phyloP scores from a whole-genome alignment of 2,888 invertebrate species.

The Pandemis heparana region DNA sequence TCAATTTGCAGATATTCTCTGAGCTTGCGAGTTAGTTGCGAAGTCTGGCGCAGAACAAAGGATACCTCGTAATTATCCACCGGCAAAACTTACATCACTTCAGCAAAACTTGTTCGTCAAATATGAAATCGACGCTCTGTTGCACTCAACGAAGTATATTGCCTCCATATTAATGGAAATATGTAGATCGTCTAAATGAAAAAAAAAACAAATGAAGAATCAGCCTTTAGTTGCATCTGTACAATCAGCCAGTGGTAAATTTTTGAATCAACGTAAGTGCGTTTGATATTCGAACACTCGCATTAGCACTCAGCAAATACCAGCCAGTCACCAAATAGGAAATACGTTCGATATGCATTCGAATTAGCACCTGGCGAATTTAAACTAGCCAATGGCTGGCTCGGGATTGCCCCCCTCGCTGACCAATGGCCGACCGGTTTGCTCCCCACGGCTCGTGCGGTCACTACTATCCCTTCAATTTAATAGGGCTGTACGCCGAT shows the following conservation, averaged over 20 bases:
- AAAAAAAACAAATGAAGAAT: no score
- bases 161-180: neutral
- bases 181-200: no score
- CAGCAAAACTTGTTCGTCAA: conserved; percentile 7
- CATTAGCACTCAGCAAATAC: neutral
- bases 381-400: conserved; percentile 59
- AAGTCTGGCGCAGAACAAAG: conserved; percentile 13
- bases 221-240: no score
- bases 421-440: conserved; percentile 81
- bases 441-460: conserved; percentile 65
- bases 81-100: conserved; percentile 4
- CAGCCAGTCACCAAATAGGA: neutral
- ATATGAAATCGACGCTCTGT: conserved; percentile 1
- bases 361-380: conserved; percentile 70
- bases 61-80: conserved; percentile 7
- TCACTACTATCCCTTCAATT: conserved; percentile 51
- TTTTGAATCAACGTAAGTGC: no score
- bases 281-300: neutral
- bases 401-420: conserved; percentile 53
- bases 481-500: conserved; percentile 40
- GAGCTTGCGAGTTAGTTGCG: conserved; percentile 1
- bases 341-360: neutral
- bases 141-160: neutral
- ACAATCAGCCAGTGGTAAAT: no score
- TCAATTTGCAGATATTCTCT: neutral